Conservation (phyloP, 2,113 vertebrate species). For the Pachycephala philippinensis region DNA sequence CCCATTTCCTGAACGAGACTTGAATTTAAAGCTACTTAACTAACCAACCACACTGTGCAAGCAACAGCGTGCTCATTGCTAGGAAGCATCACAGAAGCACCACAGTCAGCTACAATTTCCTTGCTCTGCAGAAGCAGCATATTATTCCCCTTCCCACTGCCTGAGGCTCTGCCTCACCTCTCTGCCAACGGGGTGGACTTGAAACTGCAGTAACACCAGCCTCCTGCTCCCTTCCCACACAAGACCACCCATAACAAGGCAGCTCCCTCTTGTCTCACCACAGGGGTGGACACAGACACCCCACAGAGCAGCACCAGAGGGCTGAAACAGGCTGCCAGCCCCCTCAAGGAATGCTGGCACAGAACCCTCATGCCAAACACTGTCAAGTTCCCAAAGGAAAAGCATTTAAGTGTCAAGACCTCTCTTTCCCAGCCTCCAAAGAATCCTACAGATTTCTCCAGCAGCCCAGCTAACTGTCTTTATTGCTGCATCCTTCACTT, state of each 20-base stretch:
- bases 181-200: rapidly evolving
- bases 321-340: not conserved
- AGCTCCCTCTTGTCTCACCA: not conserved
- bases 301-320: not conserved
- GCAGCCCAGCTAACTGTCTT: not conserved
- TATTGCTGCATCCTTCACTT: conserved; percentile 14
- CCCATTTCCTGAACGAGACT: not conserved
- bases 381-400: not conserved
- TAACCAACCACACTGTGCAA: not conserved
- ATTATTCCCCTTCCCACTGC: not conserved
- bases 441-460: not conserved
- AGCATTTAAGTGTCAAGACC: not conserved
- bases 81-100: not conserved
- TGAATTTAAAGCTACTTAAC: not conserved
- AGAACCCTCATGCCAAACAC: rapidly evolving
- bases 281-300: not conserved
- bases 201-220: not conserved
- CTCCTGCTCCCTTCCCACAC: not conserved
- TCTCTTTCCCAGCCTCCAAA: not conserved
- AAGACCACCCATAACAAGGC: not conserved
- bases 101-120: not conserved
- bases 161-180: not conserved
- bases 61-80: not conserved
- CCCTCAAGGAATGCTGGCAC: not conserved
- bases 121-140: not conserved